phyloP scores from a whole-genome alignment of 2,113 vertebrate genomes.

The Corythornis cristatus region DNA sequence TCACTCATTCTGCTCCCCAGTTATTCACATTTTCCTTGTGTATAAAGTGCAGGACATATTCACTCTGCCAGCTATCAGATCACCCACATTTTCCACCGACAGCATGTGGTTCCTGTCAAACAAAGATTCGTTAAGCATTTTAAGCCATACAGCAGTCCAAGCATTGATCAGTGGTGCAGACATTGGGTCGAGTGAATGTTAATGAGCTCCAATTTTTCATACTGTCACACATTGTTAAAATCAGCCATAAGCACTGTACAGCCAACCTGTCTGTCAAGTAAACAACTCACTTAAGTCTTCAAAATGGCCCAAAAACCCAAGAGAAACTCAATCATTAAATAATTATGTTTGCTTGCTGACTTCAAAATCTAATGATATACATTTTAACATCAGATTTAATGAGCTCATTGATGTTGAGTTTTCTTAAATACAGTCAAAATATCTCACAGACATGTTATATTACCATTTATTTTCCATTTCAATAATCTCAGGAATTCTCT shows the following conservation, averaged over 20 bases:
- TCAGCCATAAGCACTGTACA: slow-evolving; percentile 15
- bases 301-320: background rate
- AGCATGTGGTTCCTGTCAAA: slow-evolving; percentile 30
- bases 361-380: slow-evolving; percentile 1
- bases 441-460: background rate
- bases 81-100: background rate
- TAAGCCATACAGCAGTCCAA: background rate
- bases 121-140: slow-evolving; percentile 33
- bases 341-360: slow-evolving; percentile 9
- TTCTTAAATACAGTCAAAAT: background rate
- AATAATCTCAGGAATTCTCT: background rate
- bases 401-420: background rate
- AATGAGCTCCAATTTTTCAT: slow-evolving; percentile 38
- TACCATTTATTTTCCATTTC: background rate
- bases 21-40: slow-evolving; percentile 6
- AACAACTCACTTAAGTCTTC: background rate
- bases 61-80: background rate
- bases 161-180: slow-evolving; percentile 34
- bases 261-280: slow-evolving; percentile 40
- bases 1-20: background rate
- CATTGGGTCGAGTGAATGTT: slow-evolving; percentile 20
- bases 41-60: background rate
- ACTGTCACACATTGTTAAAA: slow-evolving; percentile 36
- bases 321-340: background rate
- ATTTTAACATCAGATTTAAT: background rate